Percentiles rank a stretch among this genome's conserved stretches.
Conservation (phyloP, 2,113 vertebrate species). For the Dipodomys stephensi region DNA sequence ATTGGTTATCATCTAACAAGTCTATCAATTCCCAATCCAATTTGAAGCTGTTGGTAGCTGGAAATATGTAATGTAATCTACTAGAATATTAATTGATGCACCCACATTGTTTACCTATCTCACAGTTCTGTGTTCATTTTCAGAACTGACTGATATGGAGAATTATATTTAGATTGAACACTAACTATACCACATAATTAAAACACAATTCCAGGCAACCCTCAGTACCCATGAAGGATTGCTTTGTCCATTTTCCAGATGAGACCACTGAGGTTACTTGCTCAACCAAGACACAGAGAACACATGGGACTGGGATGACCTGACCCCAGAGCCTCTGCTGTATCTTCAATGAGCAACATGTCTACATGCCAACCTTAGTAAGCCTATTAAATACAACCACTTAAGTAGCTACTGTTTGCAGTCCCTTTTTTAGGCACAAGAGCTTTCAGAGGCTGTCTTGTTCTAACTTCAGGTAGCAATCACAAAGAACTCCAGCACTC, state of each 20-base stretch:
- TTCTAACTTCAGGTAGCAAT: constrained; percentile 28
- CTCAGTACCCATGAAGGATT: neutral
- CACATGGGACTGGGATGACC: neutral
- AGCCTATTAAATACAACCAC: neutral
- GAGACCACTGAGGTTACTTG: neutral
- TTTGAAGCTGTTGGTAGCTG: constrained; percentile 9
- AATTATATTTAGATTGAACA: neutral
- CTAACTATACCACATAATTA: neutral
- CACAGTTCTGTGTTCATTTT: neutral
- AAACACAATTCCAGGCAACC: neutral
- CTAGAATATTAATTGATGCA: neutral
- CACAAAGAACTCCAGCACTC: constrained; percentile 21
- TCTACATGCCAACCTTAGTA: neutral
- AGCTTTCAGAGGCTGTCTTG: constrained; percentile 26
- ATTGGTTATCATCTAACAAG: constrained; percentile 19
- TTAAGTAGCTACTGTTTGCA: neutral
- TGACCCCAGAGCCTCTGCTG: neutral
- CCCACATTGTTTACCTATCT: neutral
- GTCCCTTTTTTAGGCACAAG: constrained; percentile 1
- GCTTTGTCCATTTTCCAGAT: constrained; percentile 8
- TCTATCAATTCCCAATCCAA: neutral
- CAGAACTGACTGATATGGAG: neutral
- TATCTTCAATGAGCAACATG: neutral
- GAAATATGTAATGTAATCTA: neutral
- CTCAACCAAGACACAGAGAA: neutral